Base-by-base conservation (phyloP, 2,113 vertebrate genomes). In the Psilopsiagon aurifrons region DNA sequence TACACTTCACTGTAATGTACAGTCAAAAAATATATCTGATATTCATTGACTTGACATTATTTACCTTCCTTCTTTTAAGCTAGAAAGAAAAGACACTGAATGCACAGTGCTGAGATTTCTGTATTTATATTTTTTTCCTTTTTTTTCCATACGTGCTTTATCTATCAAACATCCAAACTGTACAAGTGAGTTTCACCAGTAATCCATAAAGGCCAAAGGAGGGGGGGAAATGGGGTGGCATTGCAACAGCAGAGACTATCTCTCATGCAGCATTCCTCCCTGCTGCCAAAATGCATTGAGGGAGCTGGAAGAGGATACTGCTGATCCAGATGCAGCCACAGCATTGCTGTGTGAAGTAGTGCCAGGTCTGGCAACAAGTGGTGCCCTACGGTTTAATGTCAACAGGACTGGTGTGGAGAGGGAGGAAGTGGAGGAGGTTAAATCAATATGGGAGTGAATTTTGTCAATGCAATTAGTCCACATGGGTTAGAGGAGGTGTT, bases 11-110 rank as follows among this genome's bases (percentile, higher is more conserved):
- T 98, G 97, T 98, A 98, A 98, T 98, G 98, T 98, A 98, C 97
- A 98, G 98, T 98, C 98, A 98, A 98, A 98, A 98, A 98, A 98
- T 98, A 98, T 98, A 98, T 98, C 98, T 98, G 97, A 98, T 98
- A 98, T 98, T 98, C 97, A 98, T 98, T 98, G 98, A 98, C 98
- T 98, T 97, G 96, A 98, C 98, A 98, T 98, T 98, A 98, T 98
- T 98, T 98, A 98, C 97, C 92, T 98, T 98, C 97, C 96, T 97
- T 97, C 95, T 98, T 95, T 96, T 96, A 98, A 98, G 97, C 97
- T 97, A 98, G 97, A 98, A 98, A 97, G 96, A 97, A 96, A 96
- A 97, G 95, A 96, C 97, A 98, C 95, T 95, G 97, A 98, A 97
- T 98, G 97, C 97, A 98, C 97, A 98, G 97, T 98, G 98, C 92